Evolutionary conservation across 2,888 invertebrate genomes (phyloP), one percentile per base, ranked within the genome.

Genomic region (Neelides folsomi): DNA sequence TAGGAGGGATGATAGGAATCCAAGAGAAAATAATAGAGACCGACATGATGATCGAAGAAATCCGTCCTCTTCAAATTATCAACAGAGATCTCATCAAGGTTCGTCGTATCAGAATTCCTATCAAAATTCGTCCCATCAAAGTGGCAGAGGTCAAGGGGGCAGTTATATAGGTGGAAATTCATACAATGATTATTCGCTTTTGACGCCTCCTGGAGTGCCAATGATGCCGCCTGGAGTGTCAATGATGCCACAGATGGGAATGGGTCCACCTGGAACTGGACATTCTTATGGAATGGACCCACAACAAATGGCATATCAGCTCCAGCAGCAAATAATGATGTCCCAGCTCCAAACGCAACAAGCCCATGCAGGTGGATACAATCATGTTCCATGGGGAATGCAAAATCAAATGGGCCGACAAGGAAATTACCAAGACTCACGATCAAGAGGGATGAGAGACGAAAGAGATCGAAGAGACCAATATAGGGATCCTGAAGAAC

Each of bases 21-120:
- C 20, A n/a, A 13, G 19, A 20, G 44, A 36, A 38, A 2, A 15
- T 34, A 19, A 19, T 20, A 41, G 20, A 41, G 20, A 49, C 41
- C 20, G 52, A 15, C 43, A 40, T 37, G 20, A 27, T 36, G 40
- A 37, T 44, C 10, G 13, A 35, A 20, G 54, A 42, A 41, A 35
- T 27, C 7, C 15, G 5, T 15, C 34, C 39, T 13, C 19, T 19
- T 20, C 15, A 7, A 35, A 34, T 27, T 18, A 36, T 36, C 50
- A 18, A 7, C 15, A 35, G 12, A 35, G 38, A 9, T 47, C 16
- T 40, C 19, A 16, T 15, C 16, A 20, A 5, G 15, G 42, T 20
- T 15, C 9, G 2, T 19, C n/a, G 7, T 19, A 10, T 20, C 13
- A 12, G 42, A 18, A 9, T 15, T n/a, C 38, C 16, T 36, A 18